Base-by-base conservation (phyloP, 92 coral and sea anemone genomes). In the Epizoanthus illoricatus region DNA sequence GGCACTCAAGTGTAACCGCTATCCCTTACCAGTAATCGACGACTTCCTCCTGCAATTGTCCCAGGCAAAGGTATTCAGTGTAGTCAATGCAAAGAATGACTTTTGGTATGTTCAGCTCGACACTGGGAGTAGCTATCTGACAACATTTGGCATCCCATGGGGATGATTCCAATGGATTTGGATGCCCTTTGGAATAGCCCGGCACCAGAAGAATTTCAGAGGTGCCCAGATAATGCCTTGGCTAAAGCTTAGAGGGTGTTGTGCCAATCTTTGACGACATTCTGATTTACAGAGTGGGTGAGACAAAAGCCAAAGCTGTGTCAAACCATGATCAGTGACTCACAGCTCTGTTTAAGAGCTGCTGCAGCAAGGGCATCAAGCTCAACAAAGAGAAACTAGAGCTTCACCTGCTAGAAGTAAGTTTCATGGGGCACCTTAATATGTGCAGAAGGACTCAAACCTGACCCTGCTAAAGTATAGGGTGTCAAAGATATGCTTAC, bases 41-140 rank as follows among this genome's bases (percentile, higher is more conserved):
- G 86, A 73, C 23, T 76, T 86, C 24, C 86, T 81, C 3, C 89
- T 86, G 9, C 66, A 84, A 12, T 85, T 88, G 13, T 66, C 83
- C 11, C 74, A 81, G 21, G 91, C 91, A 58, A 82, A 81, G 55
- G 90, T 49, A 7, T 49, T 49, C 55, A 49, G 11, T 7, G 55
- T 49, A 49, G 55, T 49, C 68, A n/a, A 66, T 76, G 23, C 76
- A 76, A 65, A 83, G 76, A 21, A 67, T 75, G 13, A 83, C 54
- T 65, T 84, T 64, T 84, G 86, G 86, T 74, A 84, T 84, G 81
- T 84, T 6, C 74, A 71, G 62, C 21, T 85, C 69, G 84, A 67
- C 54, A 57, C 47, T 19, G 60, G 6, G 9, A 76, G 84, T 5
- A 85, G 88, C 59, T 85, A 72, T 6, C 73, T 84, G 20, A 84